Percentiles rank a stretch among this genome's conserved stretches.
Conservation (phyloP, 2,888 invertebrate genomes). For the Dendrolimus pini region DNA sequence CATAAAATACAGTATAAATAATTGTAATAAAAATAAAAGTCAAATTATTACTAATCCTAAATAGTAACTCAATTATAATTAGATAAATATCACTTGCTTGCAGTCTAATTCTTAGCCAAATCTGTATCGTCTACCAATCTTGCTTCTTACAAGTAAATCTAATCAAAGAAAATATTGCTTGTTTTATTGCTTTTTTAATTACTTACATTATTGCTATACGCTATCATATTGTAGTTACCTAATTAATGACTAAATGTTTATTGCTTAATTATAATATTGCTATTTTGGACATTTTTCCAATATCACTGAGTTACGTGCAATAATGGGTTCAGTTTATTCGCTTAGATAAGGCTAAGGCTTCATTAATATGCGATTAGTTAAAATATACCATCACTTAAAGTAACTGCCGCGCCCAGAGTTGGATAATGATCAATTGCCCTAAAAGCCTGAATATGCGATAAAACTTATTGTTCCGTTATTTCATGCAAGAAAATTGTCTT, state of each 20-base stretch:
- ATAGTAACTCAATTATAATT: slow-evolving; percentile 32
- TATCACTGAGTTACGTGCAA: not conserved
- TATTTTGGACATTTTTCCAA: slow-evolving; percentile 7
- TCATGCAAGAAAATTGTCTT: no score
- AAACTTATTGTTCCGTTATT: no score
- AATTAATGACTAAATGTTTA: slow-evolving; percentile 5
- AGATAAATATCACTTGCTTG: slow-evolving; percentile 47
- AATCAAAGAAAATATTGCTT: slow-evolving; percentile 40
- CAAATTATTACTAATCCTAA: slow-evolving; percentile 24
- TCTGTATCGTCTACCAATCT: slow-evolving; percentile 27
- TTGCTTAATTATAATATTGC: slow-evolving; percentile 17
- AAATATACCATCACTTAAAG: not conserved
- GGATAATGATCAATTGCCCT: no score
- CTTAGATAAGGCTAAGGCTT: not conserved
- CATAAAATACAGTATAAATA: slow-evolving; percentile 1
- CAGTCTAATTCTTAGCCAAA: slow-evolving; percentile 56
- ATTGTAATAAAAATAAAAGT: slow-evolving; percentile 1
- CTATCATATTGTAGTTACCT: slow-evolving; percentile 10
- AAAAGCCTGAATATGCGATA: no score
- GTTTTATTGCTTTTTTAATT: slow-evolving; percentile 42
- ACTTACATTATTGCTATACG: slow-evolving; percentile 27
- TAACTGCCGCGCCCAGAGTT: not conserved
- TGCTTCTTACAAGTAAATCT: slow-evolving; percentile 36
- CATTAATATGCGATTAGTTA: not conserved
- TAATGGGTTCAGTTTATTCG: not conserved